Evolutionary conservation across 2,888 invertebrate species (phyloP), one percentile per base, ranked within the genome.

Genomic region (Endomychus coccineus): DNA sequence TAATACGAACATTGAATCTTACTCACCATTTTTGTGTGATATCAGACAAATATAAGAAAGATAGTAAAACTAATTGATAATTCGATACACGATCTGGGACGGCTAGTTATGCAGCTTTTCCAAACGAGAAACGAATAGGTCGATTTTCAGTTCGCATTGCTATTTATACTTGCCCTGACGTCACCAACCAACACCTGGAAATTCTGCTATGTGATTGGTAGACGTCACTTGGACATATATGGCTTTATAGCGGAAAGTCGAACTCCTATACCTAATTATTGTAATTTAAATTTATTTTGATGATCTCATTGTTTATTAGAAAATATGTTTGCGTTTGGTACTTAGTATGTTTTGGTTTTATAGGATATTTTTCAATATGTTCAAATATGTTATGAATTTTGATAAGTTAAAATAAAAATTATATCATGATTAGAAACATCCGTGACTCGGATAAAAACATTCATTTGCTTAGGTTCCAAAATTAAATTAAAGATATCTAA

Each of bases 81-180:
- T 39, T 43, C 48, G 54, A 52, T 50, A 46, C 46, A 73, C 71
- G 64, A 65, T 74, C 77, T 77, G 70, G 49, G 77, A 70, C 68
- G 79, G 74, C 78, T 70, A 74, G 77, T 71, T 75, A 79, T 74
- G 78, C 70, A 74, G 77, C 72, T 75, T 71, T 70, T 72, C 70
- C 75, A 74, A n/a, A n/a, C n/a, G n/a, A n/a, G 74, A 73, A 79
- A 78, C 78, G 74, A 73, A 71, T 70, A 69, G 68, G 51, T 51
- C 50, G 50, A 58, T 64, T 69, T 66, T 61, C 59, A 56, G 62
- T 60, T 62, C 64, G 66, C 56, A 59, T 61, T 56, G 52, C 60
- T 68, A 73, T 79, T 69, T 80, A 80, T 78, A 77, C 48, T 27
- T 29, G 44, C 51, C 50, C 59, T 62, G 63, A 61, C 63, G 64